These are phyloP conservation scores for Phragmatobia fuliginosa DNA, from an alignment of 2,888 invertebrate species.

Conservation along the genomic window DNA sequence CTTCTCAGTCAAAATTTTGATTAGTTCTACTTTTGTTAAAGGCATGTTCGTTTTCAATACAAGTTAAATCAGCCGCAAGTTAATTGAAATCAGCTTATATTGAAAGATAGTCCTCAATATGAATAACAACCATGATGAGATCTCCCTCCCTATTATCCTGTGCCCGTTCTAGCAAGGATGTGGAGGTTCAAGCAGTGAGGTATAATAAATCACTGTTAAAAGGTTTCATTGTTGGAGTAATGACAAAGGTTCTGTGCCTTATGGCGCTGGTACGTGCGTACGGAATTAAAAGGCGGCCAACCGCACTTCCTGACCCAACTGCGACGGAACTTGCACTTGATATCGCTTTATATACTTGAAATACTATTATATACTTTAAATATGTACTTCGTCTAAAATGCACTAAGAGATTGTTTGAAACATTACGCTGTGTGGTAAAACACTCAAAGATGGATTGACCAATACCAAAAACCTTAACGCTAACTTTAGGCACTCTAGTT, in stretches of 20 bases:
- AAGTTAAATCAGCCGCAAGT: background rate
- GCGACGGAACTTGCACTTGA: constrained; percentile 30
- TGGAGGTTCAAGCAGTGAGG: constrained; percentile 34
- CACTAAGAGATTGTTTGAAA: no score
- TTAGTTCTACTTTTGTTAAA: background rate
- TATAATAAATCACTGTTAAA: constrained; percentile 72
- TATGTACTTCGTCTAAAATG: background rate
- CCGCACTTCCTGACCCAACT: constrained; percentile 53
- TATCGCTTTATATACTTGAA: constrained; percentile 28
- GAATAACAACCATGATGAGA: background rate
- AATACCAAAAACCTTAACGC: no score
- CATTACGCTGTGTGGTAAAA: background rate
- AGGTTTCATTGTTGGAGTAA: constrained; percentile 67
- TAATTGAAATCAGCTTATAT: background rate
- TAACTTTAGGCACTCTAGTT: no score
- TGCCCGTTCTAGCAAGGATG: constrained; percentile 17
- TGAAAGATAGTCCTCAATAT: background rate
- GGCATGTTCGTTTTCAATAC: background rate
- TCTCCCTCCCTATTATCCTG: background rate
- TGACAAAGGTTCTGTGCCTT: constrained; percentile 67
- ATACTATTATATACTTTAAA: no score
- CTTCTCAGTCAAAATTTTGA: background rate
- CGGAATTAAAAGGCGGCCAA: constrained; percentile 60
- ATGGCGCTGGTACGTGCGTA: constrained; percentile 62
- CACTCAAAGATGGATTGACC: background rate